These are phyloP conservation scores for Drosophila eohydei DNA, from an alignment of 2,888 invertebrate genomes.

Conservation along the genomic window DNA sequence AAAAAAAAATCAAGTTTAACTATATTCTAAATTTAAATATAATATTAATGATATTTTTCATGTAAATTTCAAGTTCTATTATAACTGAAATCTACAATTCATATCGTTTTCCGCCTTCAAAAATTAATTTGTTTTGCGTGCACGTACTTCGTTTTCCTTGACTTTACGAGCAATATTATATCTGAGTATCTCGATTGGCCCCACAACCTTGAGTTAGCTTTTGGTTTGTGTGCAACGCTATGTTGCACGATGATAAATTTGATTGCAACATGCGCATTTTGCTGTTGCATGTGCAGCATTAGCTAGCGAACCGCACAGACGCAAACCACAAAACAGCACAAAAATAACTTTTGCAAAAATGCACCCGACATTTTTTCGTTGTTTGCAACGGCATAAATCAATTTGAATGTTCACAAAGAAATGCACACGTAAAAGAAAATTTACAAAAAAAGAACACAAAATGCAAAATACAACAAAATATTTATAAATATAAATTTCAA, in stretches of 20 bases:
- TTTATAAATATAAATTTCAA: constrained; percentile 39
- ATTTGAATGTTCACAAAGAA: constrained; percentile 58
- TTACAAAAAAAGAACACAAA: constrained; percentile 8
- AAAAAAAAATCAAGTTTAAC: not conserved
- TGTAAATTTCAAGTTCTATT: not conserved
- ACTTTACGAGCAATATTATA: constrained; percentile 15
- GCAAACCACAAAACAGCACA: not conserved
- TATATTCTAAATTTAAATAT: not conserved
- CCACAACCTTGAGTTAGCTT: constrained; percentile 33
- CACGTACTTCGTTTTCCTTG: constrained; percentile 4
- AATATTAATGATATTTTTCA: too few species aligned
- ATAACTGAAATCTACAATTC: not conserved
- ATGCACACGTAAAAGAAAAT: constrained; percentile 55
- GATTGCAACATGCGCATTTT: constrained; percentile 60
- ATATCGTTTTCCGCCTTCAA: not conserved
- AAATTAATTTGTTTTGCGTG: constrained; percentile 4
- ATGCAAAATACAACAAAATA: not conserved
- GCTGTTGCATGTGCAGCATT: constrained; percentile 60
- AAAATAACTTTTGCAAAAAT: constrained; percentile 28
- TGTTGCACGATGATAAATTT: constrained; percentile 57
- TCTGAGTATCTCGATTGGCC: not conserved
- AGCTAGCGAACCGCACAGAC: constrained; percentile 23
- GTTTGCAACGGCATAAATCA: constrained; percentile 63
- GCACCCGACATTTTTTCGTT: constrained; percentile 40
- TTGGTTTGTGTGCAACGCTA: constrained; percentile 5